phyloP scores from a whole-genome alignment of 2,888 invertebrate genomes.

The Ennomos quercinarius region DNA sequence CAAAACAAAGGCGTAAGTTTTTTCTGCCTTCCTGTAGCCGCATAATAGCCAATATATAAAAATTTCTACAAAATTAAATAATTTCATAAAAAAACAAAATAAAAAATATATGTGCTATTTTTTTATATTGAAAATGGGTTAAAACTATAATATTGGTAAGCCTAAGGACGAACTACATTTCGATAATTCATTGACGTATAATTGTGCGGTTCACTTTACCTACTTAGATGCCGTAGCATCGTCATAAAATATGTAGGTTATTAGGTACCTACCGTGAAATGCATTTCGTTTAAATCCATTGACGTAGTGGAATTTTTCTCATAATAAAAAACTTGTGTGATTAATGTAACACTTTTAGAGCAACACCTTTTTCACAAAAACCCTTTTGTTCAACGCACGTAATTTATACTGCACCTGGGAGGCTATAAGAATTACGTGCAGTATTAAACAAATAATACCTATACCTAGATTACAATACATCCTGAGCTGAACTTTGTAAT shows the following conservation, averaged over 20 bases:
- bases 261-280: too few species aligned
- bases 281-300: slow-evolving; percentile 7
- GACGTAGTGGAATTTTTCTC: slow-evolving; percentile 16
- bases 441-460: slow-evolving; percentile 9
- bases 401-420: slow-evolving; percentile 10
- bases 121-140: too few species aligned
- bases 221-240: neutral
- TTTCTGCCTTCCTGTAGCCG: too few species aligned
- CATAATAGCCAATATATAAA: too few species aligned
- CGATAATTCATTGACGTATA: neutral
- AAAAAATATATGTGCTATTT: too few species aligned
- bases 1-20: too few species aligned
- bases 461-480: neutral
- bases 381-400: slow-evolving; percentile 10
- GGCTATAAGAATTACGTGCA: slow-evolving; percentile 1
- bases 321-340: neutral
- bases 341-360: neutral
- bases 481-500: neutral
- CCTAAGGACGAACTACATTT: too few species aligned
- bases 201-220: neutral
- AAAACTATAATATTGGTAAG: too few species aligned
- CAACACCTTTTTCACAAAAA: neutral
- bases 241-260: too few species aligned
- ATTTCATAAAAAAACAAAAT: too few species aligned
- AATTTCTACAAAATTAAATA: too few species aligned